Evolutionary conservation across 1,140 invertebrate genomes (phyloP), one percentile per base, ranked within the genome.

Genomic region (Diplogasteroides magnus): DNA sequence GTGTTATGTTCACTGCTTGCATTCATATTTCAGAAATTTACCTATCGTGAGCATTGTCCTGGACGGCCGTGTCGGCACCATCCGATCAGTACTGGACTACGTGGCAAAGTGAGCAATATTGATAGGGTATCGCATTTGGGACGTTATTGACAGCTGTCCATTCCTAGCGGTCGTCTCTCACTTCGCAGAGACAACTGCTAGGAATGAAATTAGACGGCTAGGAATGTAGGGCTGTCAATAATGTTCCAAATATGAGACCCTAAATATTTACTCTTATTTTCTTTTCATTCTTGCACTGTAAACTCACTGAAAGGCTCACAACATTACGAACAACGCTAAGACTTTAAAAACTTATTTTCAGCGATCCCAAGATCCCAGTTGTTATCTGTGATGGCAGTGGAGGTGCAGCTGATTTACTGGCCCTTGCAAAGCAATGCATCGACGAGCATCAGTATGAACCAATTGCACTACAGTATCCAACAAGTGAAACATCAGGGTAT

Each of bases 311-410:
- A 0, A 19, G n/a, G n/a, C n/a, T n/a, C n/a, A n/a, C n/a, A n/a
- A n/a, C n/a, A n/a, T n/a, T n/a, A n/a, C n/a, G n/a, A n/a, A n/a
- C n/a, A n/a, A n/a, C n/a, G n/a, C n/a, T n/a, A n/a, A n/a, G n/a
- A n/a, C n/a, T n/a, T n/a, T n/a, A n/a, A n/a, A n/a, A 14, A 0
- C 15, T 14, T 28, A 27, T 19, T 65, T 67, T 0, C 58, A 78
- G 77, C 61, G 59, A 73, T 65, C 92, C 92, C 1, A 91, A 91
- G 2, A 91, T 97, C 19, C 94, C 94, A 0, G 93, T 98, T n/a
- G 93, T 98, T 25, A 90, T 98, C 31, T 97, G 93, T 84, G 94
- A 97, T 86, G 95, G 94, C 14, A 96, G 93, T 67, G 94, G 94
- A 23, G 86, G 94, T 77, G 93, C 94, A 2, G 92, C 94, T 31